Base-by-base conservation (phyloP, 2,797 vertebrate species). In the Anabas testudineus region DNA sequence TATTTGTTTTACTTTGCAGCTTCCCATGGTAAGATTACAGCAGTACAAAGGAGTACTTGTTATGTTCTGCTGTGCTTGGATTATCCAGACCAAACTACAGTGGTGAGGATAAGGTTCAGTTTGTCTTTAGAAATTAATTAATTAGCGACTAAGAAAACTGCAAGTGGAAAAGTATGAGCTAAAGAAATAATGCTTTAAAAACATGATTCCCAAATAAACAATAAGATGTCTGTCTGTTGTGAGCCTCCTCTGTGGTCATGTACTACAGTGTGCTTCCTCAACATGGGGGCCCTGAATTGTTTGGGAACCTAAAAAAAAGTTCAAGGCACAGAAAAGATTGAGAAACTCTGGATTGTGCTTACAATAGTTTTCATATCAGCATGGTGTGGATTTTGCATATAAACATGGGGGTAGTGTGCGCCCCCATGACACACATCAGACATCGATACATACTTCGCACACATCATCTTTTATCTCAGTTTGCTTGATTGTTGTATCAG, bases 401-500 rank as follows among this genome's bases (percentile, higher is more conserved):
- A 65, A 62, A 3, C 32, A 67, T 60, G 53, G 22, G 21, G 61
- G 18, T 55, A 54, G 37, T 18, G 39, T 15, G 32, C 10, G 46
- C 74, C 71, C 67, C 65, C 67, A 84, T 68, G 62, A 48, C 47
- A 51, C 47, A 51, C 26, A 46, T 13, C 54, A 57, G 42, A 72
- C 65, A 52, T 15, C 12, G 22, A 30, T 28, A 41, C 10, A 16
- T 19, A 57, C 53, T 72, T 65, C 32, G 78, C 3, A 4, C 34
- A 61, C 28, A 48, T 42, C 37, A 54, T 58, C n/a, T 63, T 80
- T 78, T 65, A 82, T 81, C 76, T 71, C 42, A 22, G 47, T 24
- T 22, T 71, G 46, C 59, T 83, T 71, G 55, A 74, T 85, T 75
- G 32, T 63, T 39, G 36, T 71, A 68, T 79, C 74, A 14, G 49